Evolutionary conservation across 1,140 invertebrate species (phyloP).

Genomic region (Sinonovacula constricta): DNA sequence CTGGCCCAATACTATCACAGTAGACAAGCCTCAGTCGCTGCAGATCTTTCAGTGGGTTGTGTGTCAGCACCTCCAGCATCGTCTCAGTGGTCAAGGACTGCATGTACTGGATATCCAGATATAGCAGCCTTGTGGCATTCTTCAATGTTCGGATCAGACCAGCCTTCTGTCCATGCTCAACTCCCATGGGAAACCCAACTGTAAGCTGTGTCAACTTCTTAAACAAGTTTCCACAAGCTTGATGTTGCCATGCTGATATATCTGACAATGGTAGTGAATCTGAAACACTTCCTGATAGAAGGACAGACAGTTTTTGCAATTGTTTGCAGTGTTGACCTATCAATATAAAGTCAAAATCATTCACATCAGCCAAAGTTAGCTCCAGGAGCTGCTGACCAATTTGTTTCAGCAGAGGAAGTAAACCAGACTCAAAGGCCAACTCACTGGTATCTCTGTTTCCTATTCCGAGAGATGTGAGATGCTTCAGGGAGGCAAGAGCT

Average conservation of each 20-base stretch:
- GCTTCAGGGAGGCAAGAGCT: constrained; percentile 12
- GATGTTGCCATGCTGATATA: neutral
- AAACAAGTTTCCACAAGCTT: neutral
- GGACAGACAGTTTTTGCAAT: constrained; percentile 5
- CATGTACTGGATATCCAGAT: constrained; percentile 8
- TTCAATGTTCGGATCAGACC: constrained; percentile 1
- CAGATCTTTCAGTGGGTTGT: neutral
- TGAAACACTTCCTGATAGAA: constrained; percentile 10
- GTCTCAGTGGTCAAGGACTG: constrained; percentile 11
- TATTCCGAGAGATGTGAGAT: constrained; percentile 19
- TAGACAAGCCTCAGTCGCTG: neutral
- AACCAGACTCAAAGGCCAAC: constrained; percentile 20
- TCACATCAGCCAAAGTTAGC: constrained; percentile 26
- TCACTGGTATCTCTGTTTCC: constrained; percentile 1
- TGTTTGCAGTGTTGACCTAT: constrained; percentile 20
- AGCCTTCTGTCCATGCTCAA: neutral
- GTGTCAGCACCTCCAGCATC: constrained; percentile 6
- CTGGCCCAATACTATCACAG: constrained; percentile 1
- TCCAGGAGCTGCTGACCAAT: constrained; percentile 30
- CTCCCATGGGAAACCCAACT: constrained; percentile 7
- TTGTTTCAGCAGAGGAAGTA: constrained; percentile 30
- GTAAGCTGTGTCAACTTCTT: neutral
- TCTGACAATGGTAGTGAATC: neutral
- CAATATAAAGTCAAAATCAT: constrained; percentile 18
- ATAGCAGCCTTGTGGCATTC: constrained; percentile 7